These are phyloP conservation scores for Pandemis cinnamomeana DNA, from an alignment of 2,888 invertebrate species.

Conservation along the genomic window DNA sequence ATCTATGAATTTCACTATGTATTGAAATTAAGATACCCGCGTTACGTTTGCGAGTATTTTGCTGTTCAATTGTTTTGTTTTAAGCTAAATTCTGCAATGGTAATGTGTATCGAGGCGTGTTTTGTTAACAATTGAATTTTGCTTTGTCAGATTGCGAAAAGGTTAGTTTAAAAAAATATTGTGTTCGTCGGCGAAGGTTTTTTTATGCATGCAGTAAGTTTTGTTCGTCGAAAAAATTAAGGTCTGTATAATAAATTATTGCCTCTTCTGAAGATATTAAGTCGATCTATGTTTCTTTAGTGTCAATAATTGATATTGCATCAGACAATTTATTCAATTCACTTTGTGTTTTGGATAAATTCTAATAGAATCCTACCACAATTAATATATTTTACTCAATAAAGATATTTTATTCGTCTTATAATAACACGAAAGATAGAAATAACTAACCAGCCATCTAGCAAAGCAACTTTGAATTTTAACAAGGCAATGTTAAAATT, in stretches of 20 bases:
- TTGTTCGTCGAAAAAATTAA: no score
- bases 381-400: not conserved
- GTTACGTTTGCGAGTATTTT: not conserved
- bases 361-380: not conserved
- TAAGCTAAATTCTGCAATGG: not conserved
- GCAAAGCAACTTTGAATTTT: constrained; percentile 2
- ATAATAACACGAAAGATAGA: not conserved
- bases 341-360: not conserved
- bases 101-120: no score
- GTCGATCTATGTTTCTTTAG: not conserved
- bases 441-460: constrained; percentile 9
- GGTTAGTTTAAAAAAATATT: no score
- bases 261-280: no score
- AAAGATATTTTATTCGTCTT: not conserved
- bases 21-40: not conserved
- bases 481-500: constrained; percentile 8
- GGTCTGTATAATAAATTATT: no score
- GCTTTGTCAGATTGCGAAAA: no score
- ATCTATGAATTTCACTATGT: constrained; percentile 2
- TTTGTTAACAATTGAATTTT: no score
- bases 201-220: no score
- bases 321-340: not conserved
- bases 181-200: no score
- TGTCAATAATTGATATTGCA: not conserved
- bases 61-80: not conserved